These are phyloP conservation scores for Crotophaga sulcirostris DNA, from an alignment of 2,113 vertebrate genomes.

Conservation along the genomic window DNA sequence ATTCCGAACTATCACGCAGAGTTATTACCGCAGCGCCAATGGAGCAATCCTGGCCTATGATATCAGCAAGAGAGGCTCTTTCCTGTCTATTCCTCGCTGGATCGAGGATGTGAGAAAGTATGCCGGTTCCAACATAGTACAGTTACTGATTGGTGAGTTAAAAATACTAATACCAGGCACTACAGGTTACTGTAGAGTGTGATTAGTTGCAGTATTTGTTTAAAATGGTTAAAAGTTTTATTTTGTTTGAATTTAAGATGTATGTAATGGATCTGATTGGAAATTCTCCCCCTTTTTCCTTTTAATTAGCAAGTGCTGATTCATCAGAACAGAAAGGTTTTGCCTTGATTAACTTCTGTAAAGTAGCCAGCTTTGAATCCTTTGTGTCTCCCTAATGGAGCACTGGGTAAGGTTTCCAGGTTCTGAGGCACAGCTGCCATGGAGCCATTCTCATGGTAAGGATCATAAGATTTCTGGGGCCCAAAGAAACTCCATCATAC, in stretches of 20 bases:
- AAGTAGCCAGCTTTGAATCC: not conserved
- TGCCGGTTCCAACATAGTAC: constrained; percentile 83
- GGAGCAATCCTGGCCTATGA: constrained; percentile 89
- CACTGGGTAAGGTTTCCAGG: not conserved
- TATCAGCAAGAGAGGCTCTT: constrained; percentile 84
- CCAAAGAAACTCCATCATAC: not conserved
- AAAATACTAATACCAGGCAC: accelerated
- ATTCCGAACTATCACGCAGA: constrained; percentile 90
- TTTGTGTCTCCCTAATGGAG: not conserved
- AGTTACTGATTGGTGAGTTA: constrained; percentile 84
- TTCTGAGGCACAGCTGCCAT: not conserved
- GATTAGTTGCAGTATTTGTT: not conserved
- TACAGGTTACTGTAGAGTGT: not conserved
- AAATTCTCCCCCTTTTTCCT: not conserved
- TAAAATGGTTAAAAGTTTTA: accelerated
- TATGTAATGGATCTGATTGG: accelerated
- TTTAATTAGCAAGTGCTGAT: not conserved
- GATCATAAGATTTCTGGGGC: not conserved
- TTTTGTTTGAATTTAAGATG: not conserved
- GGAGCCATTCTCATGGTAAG: not conserved
- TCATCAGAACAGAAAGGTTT: not conserved
- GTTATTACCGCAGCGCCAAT: constrained; percentile 88
- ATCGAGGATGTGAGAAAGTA: constrained; percentile 89
- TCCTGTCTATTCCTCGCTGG: constrained; percentile 86
- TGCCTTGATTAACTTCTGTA: not conserved